A percentile compares a stretch with the other conserved stretches of the same genome.
phyloP scores from a whole-genome alignment of 2,113 vertebrate genomes.

The Etheostoma cragini region DNA sequence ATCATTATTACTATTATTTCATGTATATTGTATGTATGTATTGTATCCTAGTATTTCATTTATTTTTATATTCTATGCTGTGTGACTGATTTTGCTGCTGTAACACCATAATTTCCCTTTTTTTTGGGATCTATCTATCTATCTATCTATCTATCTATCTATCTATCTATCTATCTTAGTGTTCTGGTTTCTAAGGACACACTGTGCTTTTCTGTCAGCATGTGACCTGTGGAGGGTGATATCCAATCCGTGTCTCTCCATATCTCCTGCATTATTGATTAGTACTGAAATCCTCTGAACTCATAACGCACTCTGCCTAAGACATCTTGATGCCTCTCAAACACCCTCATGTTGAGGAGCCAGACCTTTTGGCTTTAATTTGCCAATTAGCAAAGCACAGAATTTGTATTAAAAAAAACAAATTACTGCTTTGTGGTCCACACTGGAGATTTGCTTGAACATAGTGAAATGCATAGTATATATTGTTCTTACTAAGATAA shows the following conservation, averaged over 20 bases:
- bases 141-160: no score
- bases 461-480: constrained; percentile 15
- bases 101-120: no score
- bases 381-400: constrained; percentile 42
- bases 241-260: constrained; percentile 71
- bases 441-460: constrained; percentile 20
- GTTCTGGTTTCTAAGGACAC: constrained; percentile 66
- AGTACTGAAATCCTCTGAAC: constrained; percentile 69
- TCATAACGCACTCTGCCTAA: constrained; percentile 52
- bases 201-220: constrained; percentile 73
- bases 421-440: constrained; percentile 45
- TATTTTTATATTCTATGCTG: no score
- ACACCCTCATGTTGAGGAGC: constrained; percentile 54
- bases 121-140: no score
- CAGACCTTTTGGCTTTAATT: constrained; percentile 57
- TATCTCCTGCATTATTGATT: constrained; percentile 82
- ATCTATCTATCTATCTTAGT: neutral
- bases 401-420: constrained; percentile 49
- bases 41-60: no score
- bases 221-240: constrained; percentile 72
- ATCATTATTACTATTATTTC: no score
- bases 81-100: no score
- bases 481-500: neutral
- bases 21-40: no score
- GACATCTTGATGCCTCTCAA: constrained; percentile 65